Conservation (phyloP, 2,113 vertebrate genomes). For the Sorex fumeus region DNA sequence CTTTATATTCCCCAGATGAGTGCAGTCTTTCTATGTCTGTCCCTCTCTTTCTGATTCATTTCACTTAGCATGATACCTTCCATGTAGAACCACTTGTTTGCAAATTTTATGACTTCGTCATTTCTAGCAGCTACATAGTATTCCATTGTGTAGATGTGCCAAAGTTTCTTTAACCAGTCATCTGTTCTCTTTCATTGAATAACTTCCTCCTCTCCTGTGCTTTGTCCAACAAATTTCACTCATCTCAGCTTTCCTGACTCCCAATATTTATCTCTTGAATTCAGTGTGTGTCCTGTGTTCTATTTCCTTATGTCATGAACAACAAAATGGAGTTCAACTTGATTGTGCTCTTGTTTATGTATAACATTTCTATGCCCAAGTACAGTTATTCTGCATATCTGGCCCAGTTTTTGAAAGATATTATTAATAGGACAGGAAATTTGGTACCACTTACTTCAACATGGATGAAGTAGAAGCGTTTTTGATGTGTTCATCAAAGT, state of each 20-base stretch:
- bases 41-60: no score
- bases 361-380: neutral
- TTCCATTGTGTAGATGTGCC: no score
- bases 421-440: neutral
- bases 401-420: neutral
- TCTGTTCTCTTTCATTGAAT: neutral
- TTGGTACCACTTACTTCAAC: neutral
- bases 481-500: neutral
- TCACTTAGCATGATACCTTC: no score
- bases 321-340: neutral
- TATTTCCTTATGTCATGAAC: neutral
- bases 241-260: neutral
- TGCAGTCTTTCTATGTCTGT: no score
- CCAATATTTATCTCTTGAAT: neutral
- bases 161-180: no score
- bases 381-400: neutral
- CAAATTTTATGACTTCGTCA: no score
- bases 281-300: neutral
- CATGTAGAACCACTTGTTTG: no score
- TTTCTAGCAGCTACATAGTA: no score
- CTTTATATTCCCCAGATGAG: no score
- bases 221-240: neutral
- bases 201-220: neutral
- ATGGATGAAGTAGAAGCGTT: neutral
- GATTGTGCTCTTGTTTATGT: neutral